Base-by-base conservation (phyloP, 2,113 vertebrate species). In the Epinephelus lanceolatus region DNA sequence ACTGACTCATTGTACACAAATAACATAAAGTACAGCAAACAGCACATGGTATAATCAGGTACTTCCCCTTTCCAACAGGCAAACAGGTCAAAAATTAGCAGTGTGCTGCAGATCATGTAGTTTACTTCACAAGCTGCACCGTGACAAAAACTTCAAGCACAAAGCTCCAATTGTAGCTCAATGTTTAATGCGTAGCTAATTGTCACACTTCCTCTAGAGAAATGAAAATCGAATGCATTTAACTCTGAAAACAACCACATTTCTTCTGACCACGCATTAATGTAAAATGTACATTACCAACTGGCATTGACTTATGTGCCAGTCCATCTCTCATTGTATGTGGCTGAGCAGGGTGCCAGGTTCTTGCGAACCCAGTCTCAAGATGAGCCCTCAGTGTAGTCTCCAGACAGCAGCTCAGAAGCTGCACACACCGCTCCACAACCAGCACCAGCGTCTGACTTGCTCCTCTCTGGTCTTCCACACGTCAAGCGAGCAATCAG, bases 311-410 rank as follows among this genome's bases (percentile, higher is more conserved):
- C 80, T 93, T 86, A 86, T 87, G 80, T 74, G 80, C 94, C 92
- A 94, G 93, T 96, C 96, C 96, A 96, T 96, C 90, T 93, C 91
- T 95, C 95, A 96, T 95, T 90, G 92, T 93, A 84, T 81, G 90
- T 55, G 84, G 83, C 78, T 80, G 80, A 85, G 83, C 91, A 80
- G 81, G 87, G 70, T 80, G 88, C 89, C 87, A 83, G 93, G 92
- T 89, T 91, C 88, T 51, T 37, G 84, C 6, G 87, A 94, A 94
- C 95, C 93, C 90, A 40, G 88, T 89, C 89, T 91, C 89, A 86
- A 86, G 72, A 37, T 42, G 76, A 88, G 72, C 56, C 70, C 67
- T 82, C 53, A 45, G 69, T 23, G 57, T 23, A n/a, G 47, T 81
- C 27, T 79, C 80, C 71, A 66, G 74, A 63, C 27, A 45, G 70